phyloP scores from a whole-genome alignment of 30 jellyfish, hydroid and myxozoan species.

The Aurelia coerulea region DNA sequence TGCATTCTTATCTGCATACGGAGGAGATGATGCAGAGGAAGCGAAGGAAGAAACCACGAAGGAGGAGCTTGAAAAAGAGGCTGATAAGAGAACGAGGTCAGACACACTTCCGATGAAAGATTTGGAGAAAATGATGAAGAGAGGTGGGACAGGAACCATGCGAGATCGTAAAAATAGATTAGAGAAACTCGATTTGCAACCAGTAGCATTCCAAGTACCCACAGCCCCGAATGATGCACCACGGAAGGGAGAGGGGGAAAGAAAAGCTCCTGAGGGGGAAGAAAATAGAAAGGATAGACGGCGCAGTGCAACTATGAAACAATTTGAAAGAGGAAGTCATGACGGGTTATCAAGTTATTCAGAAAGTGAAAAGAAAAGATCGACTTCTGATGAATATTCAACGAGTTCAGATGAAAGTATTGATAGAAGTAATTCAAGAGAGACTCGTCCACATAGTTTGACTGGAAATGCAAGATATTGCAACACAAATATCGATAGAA shows the following conservation, averaged over 20 bases:
- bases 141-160: constrained; percentile 37
- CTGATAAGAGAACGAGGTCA: constrained; percentile 12
- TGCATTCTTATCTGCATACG: constrained; percentile 43
- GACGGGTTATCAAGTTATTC: background rate
- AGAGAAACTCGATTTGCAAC: constrained; percentile 58
- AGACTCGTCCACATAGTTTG: background rate
- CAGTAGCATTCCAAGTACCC: constrained; percentile 63
- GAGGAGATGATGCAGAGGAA: constrained; percentile 38
- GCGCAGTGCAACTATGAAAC: constrained; percentile 1
- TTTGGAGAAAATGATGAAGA: constrained; percentile 14
- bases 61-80: background rate
- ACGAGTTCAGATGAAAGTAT: constrained; percentile 18
- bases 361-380: background rate
- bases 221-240: constrained; percentile 29
- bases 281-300: constrained; percentile 9
- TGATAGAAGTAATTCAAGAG: background rate
- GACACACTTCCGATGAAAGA: constrained; percentile 15
- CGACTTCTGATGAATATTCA: constrained; percentile 17
- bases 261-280: constrained; percentile 75
- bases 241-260: constrained; percentile 9
- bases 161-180: constrained; percentile 54
- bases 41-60: constrained; percentile 12
- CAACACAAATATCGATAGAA: background rate
- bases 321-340: constrained; percentile 7
- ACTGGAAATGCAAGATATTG: background rate